These are phyloP conservation scores for Cinara cedri DNA, from an alignment of 2,888 invertebrate species.

Conservation along the genomic window DNA sequence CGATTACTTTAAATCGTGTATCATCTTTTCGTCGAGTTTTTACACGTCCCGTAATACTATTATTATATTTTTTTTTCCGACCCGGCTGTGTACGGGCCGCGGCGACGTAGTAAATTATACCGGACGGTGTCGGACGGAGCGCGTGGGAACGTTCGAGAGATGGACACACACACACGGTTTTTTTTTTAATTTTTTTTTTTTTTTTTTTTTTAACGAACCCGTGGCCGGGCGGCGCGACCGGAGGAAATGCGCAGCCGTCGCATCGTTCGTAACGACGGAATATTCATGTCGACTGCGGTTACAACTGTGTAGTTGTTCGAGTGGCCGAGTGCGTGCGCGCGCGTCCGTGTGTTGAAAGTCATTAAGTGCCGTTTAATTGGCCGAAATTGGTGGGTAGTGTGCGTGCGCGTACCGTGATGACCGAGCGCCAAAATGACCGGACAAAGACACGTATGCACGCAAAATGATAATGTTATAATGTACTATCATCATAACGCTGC, in stretches of 20 bases:
- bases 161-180: slow-evolving; percentile 5
- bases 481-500: too few species aligned
- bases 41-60: too few species aligned
- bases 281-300: not conserved
- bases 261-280: not conserved
- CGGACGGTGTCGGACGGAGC: not conserved
- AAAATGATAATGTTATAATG: too few species aligned
- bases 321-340: too few species aligned
- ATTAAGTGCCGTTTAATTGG: slow-evolving; percentile 45
- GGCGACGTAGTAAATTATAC: not conserved
- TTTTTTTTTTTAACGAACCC: not conserved
- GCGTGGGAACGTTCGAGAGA: slow-evolving; percentile 25
- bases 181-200: not conserved
- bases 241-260: slow-evolving; percentile 16
- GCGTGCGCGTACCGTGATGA: not conserved
- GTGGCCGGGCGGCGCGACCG: not conserved
- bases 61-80: too few species aligned
- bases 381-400: slow-evolving; percentile 22
- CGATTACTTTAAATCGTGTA: too few species aligned
- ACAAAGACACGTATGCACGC: too few species aligned
- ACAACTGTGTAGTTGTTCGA: slow-evolving; percentile 13
- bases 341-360: not conserved
- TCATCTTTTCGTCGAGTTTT: too few species aligned
- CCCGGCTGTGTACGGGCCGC: not conserved
- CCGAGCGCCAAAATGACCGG: not conserved